Conservation (phyloP, 2,113 vertebrate species). For the Romanogobio albipinnatus region DNA sequence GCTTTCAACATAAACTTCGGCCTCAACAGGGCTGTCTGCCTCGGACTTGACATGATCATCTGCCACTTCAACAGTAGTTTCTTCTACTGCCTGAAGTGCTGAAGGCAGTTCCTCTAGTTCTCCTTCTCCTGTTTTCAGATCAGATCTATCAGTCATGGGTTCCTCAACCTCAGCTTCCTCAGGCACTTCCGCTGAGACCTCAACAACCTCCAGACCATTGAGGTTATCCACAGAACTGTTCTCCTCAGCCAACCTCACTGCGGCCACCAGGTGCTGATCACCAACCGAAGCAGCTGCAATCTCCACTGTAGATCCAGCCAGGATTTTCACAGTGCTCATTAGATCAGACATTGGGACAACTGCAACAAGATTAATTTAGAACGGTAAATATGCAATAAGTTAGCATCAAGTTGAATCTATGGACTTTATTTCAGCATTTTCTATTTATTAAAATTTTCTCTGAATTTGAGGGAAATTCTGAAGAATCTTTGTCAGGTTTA, state of each 20-base stretch:
- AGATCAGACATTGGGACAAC: constrained; percentile 53
- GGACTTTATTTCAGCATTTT: not conserved
- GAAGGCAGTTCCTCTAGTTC: not conserved
- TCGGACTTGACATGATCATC: not conserved
- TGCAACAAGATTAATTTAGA: constrained; percentile 33
- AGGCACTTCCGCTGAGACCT: not conserved
- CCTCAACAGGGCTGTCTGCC: not conserved
- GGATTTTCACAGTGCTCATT: constrained; percentile 61
- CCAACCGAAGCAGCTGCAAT: constrained; percentile 68
- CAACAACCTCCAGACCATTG: not conserved
- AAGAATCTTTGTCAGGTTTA: too few relatives aligned
- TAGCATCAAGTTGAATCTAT: not conserved
- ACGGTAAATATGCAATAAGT: not conserved
- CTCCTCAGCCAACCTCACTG: constrained; percentile 49
- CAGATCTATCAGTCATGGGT: not conserved
- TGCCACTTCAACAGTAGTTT: not conserved
- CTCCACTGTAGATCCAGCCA: constrained; percentile 58
- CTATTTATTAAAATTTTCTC: too few relatives aligned
- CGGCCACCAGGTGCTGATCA: constrained; percentile 49
- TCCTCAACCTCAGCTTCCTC: constrained; percentile 33
- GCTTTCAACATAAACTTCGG: not conserved
- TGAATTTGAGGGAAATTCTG: too few relatives aligned
- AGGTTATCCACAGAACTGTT: not conserved
- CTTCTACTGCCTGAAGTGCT: not conserved
- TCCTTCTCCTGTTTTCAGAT: not conserved